Evolutionary conservation across 2,888 invertebrate genomes (phyloP).

Genomic region (Nomada fabriciana): DNA sequence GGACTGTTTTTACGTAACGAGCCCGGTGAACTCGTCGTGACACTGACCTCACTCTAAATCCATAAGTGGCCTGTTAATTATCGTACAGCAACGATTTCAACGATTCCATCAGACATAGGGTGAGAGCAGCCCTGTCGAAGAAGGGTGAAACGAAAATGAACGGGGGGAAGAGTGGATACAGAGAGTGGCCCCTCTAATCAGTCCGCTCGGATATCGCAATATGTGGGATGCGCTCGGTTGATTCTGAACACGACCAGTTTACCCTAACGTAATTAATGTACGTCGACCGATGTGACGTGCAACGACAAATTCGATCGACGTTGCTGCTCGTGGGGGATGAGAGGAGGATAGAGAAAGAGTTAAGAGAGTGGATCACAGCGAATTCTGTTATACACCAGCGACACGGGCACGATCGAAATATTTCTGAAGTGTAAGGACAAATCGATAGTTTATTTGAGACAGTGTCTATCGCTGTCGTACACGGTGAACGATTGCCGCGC

Average conservation of each 20-base stretch:
- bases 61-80: conserved; percentile 55
- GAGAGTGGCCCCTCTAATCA: conserved; percentile 37
- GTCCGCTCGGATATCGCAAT: conserved; percentile 56
- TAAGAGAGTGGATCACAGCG: neutral
- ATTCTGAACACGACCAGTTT: conserved; percentile 55
- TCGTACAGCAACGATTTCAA: conserved; percentile 47
- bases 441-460: no score
- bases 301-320: conserved; percentile 66
- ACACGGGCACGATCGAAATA: no score
- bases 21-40: conserved; percentile 50
- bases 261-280: conserved; percentile 64
- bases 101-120: conserved; percentile 28
- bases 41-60: conserved; percentile 65
- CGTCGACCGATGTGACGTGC: conserved; percentile 50
- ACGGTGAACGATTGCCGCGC: neutral
- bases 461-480: neutral
- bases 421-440: neutral
- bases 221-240: conserved; percentile 51
- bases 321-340: conserved; percentile 27
- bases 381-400: neutral
- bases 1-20: conserved; percentile 39
- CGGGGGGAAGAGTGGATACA: conserved; percentile 2
- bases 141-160: neutral
- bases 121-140: neutral
- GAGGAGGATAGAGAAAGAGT: neutral